A percentile compares a stretch with the other conserved stretches of the same genome.
These are phyloP conservation scores for Acrobasis repandana DNA, from an alignment of 2,888 invertebrate species.

Conservation along the genomic window DNA sequence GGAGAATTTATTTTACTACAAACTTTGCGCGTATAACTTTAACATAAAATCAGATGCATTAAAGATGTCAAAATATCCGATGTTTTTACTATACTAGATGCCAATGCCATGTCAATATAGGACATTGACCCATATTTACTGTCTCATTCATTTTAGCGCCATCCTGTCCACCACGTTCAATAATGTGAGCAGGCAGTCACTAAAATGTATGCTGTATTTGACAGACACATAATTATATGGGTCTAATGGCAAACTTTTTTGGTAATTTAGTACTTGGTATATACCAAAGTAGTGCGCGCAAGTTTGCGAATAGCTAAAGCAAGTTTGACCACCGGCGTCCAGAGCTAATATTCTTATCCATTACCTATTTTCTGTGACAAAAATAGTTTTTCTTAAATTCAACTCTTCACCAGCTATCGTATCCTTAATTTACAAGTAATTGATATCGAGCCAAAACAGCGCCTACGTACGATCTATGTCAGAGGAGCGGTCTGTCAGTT, in stretches of 20 bases:
- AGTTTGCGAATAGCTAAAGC: conserved; percentile 32
- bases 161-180: background rate
- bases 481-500: conserved; percentile 8
- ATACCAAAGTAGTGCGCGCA: conserved; percentile 24
- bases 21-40: conserved; percentile 5
- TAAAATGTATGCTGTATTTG: background rate
- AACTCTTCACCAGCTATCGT: conserved; percentile 57
- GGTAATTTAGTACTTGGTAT: background rate
- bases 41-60: background rate
- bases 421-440: conserved; percentile 67
- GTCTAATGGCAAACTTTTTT: background rate
- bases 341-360: conserved; percentile 57
- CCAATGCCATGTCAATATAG: background rate
- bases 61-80: conserved; percentile 3
- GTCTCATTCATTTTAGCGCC: background rate
- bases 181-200: background rate
- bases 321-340: conserved; percentile 71
- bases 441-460: conserved; percentile 67
- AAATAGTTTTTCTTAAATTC: conserved; percentile 75
- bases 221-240: background rate
- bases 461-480: conserved; percentile 49
- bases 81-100: conserved; percentile 6
- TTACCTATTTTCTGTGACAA: conserved; percentile 73
- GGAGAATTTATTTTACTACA: conserved; percentile 17
- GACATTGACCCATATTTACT: background rate